Conservation (phyloP, 2,113 vertebrate genomes). For the Garra rufa region DNA sequence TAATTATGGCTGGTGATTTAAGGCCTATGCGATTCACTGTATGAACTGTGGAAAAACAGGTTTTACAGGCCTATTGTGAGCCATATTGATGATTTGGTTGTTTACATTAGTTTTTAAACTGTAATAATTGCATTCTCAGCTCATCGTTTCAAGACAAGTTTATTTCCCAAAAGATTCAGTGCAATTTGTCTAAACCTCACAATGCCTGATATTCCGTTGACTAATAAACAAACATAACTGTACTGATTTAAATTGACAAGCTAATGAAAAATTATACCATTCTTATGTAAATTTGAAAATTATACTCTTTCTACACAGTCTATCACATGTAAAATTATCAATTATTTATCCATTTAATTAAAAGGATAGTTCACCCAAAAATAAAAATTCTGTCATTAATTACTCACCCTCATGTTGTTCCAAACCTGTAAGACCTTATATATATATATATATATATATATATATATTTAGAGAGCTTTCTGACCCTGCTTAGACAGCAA, state of each 20-base stretch:
- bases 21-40: not conserved
- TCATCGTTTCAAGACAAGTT: not conserved
- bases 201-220: not conserved
- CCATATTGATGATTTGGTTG: constrained; percentile 16
- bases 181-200: not conserved
- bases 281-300: not conserved
- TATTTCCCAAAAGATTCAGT: constrained; percentile 14
- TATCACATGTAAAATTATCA: not conserved
- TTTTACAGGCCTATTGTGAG: constrained; percentile 16
- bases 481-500: no score
- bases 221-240: not conserved
- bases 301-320: not conserved
- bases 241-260: not conserved
- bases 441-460: no score
- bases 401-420: no score
- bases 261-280: not conserved
- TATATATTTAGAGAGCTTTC: no score
- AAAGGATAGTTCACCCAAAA: no score
- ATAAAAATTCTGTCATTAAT: no score
- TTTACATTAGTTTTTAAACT: constrained; percentile 10
- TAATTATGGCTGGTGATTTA: not conserved
- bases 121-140: not conserved
- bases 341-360: not conserved
- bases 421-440: no score
- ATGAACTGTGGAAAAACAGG: not conserved